phyloP scores from a whole-genome alignment of 2,113 vertebrate species.

The Megalops atlanticus region DNA sequence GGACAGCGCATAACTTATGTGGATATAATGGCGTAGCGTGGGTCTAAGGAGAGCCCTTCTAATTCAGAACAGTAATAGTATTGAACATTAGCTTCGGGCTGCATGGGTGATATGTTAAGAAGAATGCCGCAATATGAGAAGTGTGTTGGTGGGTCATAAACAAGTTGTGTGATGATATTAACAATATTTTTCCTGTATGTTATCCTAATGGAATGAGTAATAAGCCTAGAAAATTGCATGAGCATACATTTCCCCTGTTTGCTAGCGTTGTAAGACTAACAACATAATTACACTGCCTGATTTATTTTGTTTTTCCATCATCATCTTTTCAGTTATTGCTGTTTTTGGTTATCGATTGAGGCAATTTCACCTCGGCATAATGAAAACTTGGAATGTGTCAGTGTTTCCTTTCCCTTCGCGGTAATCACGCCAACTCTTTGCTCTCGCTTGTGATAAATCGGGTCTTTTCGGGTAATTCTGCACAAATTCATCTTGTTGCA shows the following conservation, averaged over 20 bases:
- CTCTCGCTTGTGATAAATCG: neutral
- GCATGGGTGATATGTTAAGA: neutral
- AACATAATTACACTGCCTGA: neutral
- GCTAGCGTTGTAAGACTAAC: neutral
- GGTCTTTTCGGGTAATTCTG: neutral
- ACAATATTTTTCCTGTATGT: neutral
- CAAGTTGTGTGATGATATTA: neutral
- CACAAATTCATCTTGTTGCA: too few species aligned
- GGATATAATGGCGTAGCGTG: neutral
- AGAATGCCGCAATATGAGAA: slow-evolving; percentile 4
- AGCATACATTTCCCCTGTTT: neutral
- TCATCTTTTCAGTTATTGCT: neutral
- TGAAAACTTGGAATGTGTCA: neutral
- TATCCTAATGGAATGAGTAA: neutral
- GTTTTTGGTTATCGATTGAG: neutral
- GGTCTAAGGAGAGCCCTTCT: neutral
- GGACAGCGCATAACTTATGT: neutral
- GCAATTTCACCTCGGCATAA: neutral
- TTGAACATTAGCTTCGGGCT: neutral
- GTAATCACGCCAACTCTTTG: neutral
- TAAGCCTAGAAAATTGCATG: neutral
- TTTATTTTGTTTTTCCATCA: neutral
- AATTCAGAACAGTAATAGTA: neutral
- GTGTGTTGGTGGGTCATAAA: neutral
- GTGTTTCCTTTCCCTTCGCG: neutral